Percentiles rank a stretch among this genome's conserved stretches.
phyloP scores from a whole-genome alignment of 2,113 vertebrate species.

The Daphoenositta chrysoptera region DNA sequence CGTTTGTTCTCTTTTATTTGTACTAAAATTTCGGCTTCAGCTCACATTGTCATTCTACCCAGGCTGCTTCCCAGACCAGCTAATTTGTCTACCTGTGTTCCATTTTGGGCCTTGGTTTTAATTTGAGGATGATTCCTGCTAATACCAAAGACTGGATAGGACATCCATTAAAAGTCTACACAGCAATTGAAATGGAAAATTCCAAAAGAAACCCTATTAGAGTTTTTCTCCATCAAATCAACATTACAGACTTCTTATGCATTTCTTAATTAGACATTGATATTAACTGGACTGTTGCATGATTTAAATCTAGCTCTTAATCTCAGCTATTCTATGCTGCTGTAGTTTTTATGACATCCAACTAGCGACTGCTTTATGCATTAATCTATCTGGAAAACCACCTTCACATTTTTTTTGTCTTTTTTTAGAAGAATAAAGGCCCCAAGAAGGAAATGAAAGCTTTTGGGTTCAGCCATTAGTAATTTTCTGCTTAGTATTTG shows the following conservation, averaged over 20 bases:
- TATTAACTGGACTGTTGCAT: conserved; percentile 62
- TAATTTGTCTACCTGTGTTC: conserved; percentile 59
- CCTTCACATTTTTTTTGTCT: conserved; percentile 58
- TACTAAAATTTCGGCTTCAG: neutral
- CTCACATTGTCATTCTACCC: conserved; percentile 21
- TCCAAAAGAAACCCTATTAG: conserved; percentile 57
- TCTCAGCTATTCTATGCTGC: conserved; percentile 64
- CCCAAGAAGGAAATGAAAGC: conserved; percentile 68
- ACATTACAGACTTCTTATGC: conserved; percentile 69
- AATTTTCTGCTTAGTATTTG: conserved; percentile 69
- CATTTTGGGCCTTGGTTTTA: conserved; percentile 52
- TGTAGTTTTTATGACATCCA: conserved; percentile 68
- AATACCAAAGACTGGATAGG: conserved; percentile 22
- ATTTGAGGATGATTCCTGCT: conserved; percentile 50
- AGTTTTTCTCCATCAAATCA: conserved; percentile 67
- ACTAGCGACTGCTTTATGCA: conserved; percentile 51
- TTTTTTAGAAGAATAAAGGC: conserved; percentile 67
- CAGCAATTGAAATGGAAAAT: conserved; percentile 61
- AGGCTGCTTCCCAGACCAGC: conserved; percentile 1
- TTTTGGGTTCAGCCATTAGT: conserved; percentile 66
- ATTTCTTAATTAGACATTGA: conserved; percentile 68
- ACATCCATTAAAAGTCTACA: conserved; percentile 52
- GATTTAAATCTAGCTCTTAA: conserved; percentile 70
- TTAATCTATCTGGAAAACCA: conserved; percentile 71
- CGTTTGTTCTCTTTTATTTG: conserved; percentile 7